Evolutionary conservation across 2,113 vertebrate species (phyloP), one percentile per base, ranked within the genome.

Genomic region (Sula dactylatra): DNA sequence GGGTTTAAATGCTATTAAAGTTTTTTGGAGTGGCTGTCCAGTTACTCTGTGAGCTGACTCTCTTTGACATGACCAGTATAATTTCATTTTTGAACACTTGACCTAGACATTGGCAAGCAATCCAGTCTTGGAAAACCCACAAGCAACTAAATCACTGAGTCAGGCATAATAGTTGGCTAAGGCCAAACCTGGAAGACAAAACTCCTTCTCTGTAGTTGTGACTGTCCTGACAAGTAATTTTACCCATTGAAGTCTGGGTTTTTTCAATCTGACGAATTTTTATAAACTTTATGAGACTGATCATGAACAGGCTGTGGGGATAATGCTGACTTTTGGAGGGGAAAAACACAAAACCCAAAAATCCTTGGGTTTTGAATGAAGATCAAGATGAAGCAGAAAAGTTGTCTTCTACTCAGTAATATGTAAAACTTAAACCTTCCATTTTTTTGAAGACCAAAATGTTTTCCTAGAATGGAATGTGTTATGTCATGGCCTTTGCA

Each of bases 71-170:
- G 86, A 65, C 22, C 19, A 40, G 27, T 70, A 56, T 54, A 67
- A 91, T 84, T 95, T 86, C 5, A 42, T 61, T 93, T 94, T 82
- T 92, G n/a, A 81, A 62, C 50, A 66, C 49, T 88, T 96, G 71
- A 54, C 62, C 6, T 16, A 62, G 34, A 42, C 15, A 15, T 19
- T 83, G 45, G 58, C 29, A 80, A 86, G 58, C 59, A 83, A 54
- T 88, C 18, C 49, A 18, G 29, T 62, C 38, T 19, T 90, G 56
- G 49, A 94, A 96, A 88, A 86, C 10, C 19, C 67, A 55, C 36
- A 55, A 78, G 36, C 13, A 90, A 50, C 83, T 90, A 71, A 42
- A 80, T 87, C 45, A 36, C 50, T 58, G 64, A 90, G 47, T 73
- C 0, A 0, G 6, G 29, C 32, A 25, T 88, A 72, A 54, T 80